Evolutionary conservation across 1,140 invertebrate species (phyloP).

Genomic region (Bombus impatiens): DNA sequence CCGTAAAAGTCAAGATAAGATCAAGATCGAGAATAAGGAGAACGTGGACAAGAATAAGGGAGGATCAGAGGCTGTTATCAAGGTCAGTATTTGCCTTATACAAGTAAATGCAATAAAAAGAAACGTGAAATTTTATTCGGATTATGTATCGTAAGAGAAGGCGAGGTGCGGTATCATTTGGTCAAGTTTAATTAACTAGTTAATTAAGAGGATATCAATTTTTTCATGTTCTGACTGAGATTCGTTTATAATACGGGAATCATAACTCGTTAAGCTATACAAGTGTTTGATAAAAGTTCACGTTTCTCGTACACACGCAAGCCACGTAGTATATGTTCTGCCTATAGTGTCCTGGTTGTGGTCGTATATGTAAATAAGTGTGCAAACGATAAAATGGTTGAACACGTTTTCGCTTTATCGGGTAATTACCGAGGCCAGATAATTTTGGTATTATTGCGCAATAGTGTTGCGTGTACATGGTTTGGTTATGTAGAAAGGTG

Average conservation of each 20-base stretch:
- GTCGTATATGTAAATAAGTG: conserved; percentile 30
- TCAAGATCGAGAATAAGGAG: conserved; percentile 82
- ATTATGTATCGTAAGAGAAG: neutral
- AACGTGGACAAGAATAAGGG: conserved; percentile 72
- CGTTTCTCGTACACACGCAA: conserved; percentile 9
- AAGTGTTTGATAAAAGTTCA: conserved; percentile 23
- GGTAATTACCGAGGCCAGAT: conserved; percentile 19
- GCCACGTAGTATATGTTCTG: conserved; percentile 6
- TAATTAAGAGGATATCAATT: neutral
- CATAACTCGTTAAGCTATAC: neutral
- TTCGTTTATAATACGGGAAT: neutral
- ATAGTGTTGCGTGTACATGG: conserved; percentile 22
- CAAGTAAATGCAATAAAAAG: neutral
- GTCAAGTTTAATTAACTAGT: neutral
- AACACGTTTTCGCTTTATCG: conserved; percentile 48
- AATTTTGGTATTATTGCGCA: conserved; percentile 39
- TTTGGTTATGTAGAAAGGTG: conserved; percentile 32
- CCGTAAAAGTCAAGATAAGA: conserved; percentile 82
- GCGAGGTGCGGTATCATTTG: too few species aligned
- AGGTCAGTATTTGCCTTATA: conserved; percentile 63
- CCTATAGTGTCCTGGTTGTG: conserved; percentile 23
- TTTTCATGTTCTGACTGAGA: neutral
- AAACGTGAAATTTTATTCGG: conserved; percentile 24
- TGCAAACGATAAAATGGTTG: conserved; percentile 35
- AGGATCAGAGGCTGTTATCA: conserved; percentile 69